Evolutionary conservation across 1,140 invertebrate genomes (phyloP), one percentile per base, ranked within the genome.

Genomic region (Drosophila ananassae): DNA sequence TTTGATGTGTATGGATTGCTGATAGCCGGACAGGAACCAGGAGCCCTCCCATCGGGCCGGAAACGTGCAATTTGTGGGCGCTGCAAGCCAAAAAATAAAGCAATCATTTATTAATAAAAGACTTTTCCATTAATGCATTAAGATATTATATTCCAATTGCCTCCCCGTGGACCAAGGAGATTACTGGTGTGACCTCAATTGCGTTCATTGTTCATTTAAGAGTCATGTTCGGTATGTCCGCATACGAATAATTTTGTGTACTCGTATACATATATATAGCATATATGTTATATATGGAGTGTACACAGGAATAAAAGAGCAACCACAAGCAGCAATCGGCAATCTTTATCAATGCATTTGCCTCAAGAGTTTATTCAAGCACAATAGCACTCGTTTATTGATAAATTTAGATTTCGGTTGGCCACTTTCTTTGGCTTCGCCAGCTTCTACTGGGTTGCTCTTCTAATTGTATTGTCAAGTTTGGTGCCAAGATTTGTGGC

Each of bases 1-100:
- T 75, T 96, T 95, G 90, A 97, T 96, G 74, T 95, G 92, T 89
- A 97, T 96, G 44, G 95, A 94, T 84, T 96, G 95, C 82, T 95
- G 94, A 76, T 96, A 95, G 39, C 96, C 96, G 63, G 95, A 96
- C 91, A 97, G 96, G 92, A 97, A 97, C 96, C 96, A 97, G 60
- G 94, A 95, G 60, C 96, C 96, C 79, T 96, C 94, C 96, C 96
- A 97, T 61, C 94, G 93, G 52, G 93, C 92, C 63, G 96, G 96
- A 92, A 97, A 96, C 72, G 94, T 94, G 92, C 96, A 97, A 91
- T 95, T 95, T 94, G 94, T 74, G 61, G 83, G 77, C 61, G 92
- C 93, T 93, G 91, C 56, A 87, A 78, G 51, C 44, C 59, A 47
- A 72, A 79, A 50, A 52, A 52, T 50, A 34, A 10, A 34, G 62